Base-by-base conservation (phyloP, 1,140 invertebrate species). In the Drosophila tropicalis region DNA sequence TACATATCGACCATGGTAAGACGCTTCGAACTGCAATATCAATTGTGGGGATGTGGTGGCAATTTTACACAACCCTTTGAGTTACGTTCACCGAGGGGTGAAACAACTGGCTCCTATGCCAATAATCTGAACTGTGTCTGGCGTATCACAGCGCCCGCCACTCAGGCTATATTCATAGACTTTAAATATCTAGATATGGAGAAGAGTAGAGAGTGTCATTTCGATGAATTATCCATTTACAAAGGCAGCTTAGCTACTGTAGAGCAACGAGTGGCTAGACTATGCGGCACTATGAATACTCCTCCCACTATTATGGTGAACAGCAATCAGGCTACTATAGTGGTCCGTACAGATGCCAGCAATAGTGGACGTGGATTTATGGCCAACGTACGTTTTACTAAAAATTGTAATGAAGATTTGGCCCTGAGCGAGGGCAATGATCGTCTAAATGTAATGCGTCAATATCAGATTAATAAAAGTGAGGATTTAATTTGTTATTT, bases 91-190 rank as follows among this genome's bases (percentile, higher is more conserved):
- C 79, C 81, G 15, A 72, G 66, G 22, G 47, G 67, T 19, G 64
- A 61, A 1, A 39, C n/a, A 6, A 2, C 22, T 5, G 62, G 41
- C 6, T 74, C 5, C 63, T 85, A 66, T 92, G 92, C 74, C 58
- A 73, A 47, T 90, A 92, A 67, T 90, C 93, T 95, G 94, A 78
- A 63, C 12, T 98, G 97, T 91, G 94, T 94, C 0, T 98, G 97
- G 97, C 86, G 93, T 44, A 95, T 98, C 54, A 93, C 93, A 70
- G 97, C 96, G 5, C 95, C 96, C 0, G 10, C 81, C 2, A 93
- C 95, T 67, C 95, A 96, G 90, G 94, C 94, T 29, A 92, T 97
- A 6, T 90, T 95, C 32, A 62, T 98, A 7, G 95, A 95, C 90
- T 95, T 95, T 72, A 90, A 93, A 54, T 92, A 93, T 58, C 92